phyloP scores from a whole-genome alignment of 2,797 vertebrate genomes.

The Ambastaia sidthimunki region DNA sequence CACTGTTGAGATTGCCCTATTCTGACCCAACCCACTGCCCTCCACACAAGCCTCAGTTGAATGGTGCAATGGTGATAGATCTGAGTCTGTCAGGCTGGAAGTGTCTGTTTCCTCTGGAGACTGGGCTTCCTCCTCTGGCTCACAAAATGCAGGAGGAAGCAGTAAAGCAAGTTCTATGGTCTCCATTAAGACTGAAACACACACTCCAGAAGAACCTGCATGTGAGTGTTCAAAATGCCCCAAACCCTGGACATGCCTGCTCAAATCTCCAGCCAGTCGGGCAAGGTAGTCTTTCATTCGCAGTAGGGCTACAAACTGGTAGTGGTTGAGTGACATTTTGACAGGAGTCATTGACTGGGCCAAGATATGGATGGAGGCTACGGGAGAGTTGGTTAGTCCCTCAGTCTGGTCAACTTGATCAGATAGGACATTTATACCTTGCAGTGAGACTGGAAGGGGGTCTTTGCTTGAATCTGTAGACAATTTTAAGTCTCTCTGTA shows the following conservation, averaged over 20 bases:
- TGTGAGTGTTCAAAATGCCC: conserved; percentile 73
- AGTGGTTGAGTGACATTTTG: conserved; percentile 90
- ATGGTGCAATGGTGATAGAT: conserved; percentile 80
- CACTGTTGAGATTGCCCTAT: conserved; percentile 30
- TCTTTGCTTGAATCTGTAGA: conserved; percentile 41
- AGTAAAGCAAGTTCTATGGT: conserved; percentile 86
- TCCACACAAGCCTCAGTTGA: conserved; percentile 63
- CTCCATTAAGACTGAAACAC: conserved; percentile 84
- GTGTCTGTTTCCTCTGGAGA: conserved; percentile 85
- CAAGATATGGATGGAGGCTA: conserved; percentile 75
- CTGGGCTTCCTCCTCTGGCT: conserved; percentile 71
- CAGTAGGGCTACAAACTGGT: conserved; percentile 93
- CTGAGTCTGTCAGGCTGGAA: conserved; percentile 88
- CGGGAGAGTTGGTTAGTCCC: conserved; percentile 13
- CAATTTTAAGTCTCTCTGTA: conserved; percentile 49
- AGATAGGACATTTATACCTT: conserved; percentile 73
- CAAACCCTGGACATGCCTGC: conserved; percentile 80
- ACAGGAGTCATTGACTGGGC: conserved; percentile 79
- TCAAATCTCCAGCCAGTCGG: conserved; percentile 84
- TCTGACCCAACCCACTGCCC: conserved; percentile 69
- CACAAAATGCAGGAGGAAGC: conserved; percentile 76
- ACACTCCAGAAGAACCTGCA: conserved; percentile 73
- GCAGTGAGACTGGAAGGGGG: conserved; percentile 52
- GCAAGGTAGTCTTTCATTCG: conserved; percentile 89
- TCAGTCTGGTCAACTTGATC: conserved; percentile 25